These are phyloP conservation scores for Pachycephus smyrnensis DNA, from an alignment of 2,888 invertebrate genomes.

Conservation along the genomic window DNA sequence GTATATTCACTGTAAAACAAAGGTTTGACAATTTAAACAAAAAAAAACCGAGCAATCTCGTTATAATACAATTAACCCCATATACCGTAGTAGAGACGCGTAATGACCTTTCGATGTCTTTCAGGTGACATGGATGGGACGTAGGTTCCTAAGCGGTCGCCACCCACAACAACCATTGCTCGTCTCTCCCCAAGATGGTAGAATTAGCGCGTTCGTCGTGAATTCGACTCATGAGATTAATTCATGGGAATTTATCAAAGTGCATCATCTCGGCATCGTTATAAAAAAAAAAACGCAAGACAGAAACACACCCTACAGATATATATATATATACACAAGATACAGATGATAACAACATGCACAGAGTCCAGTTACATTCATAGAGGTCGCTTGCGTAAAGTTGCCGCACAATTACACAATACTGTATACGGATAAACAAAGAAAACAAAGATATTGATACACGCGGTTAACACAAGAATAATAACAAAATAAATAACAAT, in stretches of 20 bases:
- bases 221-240: constrained; percentile 31
- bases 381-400: too few species aligned
- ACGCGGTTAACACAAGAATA: too few species aligned
- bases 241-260: neutral
- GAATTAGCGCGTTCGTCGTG: constrained; percentile 31
- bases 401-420: too few species aligned
- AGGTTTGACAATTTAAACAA: neutral
- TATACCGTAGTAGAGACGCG: neutral
- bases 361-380: too few species aligned
- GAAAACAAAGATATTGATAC: too few species aligned
- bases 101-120: constrained; percentile 9
- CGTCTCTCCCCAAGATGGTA: constrained; percentile 52
- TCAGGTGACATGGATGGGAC: constrained; percentile 58
- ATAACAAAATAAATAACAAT: too few species aligned
- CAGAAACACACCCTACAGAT: neutral
- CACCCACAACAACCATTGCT: constrained; percentile 49
- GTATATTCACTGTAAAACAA: constrained; percentile 4
- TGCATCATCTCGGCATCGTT: neutral
- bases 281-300: too few species aligned
- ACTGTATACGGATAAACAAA: too few species aligned
- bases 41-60: constrained; percentile 1
- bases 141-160: constrained; percentile 51
- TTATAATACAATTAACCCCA: neutral
- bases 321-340: constrained; percentile 14
- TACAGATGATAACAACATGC: neutral